Evolutionary conservation across 2,888 invertebrate species (phyloP), one percentile per base, ranked within the genome.

Genomic region (Clusia tigrina): DNA sequence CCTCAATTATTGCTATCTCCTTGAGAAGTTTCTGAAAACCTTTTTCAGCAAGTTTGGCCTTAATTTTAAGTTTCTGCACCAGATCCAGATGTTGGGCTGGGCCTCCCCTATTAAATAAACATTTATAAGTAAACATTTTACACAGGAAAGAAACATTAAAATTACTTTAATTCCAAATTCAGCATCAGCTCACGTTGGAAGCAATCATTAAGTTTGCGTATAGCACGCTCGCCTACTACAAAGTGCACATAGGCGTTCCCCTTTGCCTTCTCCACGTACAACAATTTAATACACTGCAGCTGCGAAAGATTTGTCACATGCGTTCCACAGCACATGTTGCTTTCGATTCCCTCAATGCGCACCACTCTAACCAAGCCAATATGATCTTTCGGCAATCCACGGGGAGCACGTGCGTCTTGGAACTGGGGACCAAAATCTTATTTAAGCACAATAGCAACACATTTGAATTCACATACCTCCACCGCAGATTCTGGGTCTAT

Each of bases 261-360:
- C 77, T 92, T 94, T 9, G 90, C 90, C 65, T 91, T 91, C 72
- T 93, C 93, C 0, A 85, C 83, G 58, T 89, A 87, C 15, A 92
- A 78, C 51, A 94, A 74, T 77, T 90, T 91, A 24, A 91, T 85
- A 26, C 86, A 84, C 85, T 90, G 90, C 18, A 90, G 80, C 78
- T 91, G 89, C 62, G 87, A 87, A 26, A 94, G 84, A 81, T 91
- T 93, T 2, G 87, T 85, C 0, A 95, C 93, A 78, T 95, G 95
- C 0, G 95, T 95, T 1, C 95, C 95, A 82, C 95, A 95, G 78
- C 95, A 95, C 88, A 94, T 89, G 74, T 93, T 93, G 64, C 88
- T 87, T 70, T 95, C 94, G 53, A 94, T 83, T 20, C 88, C 88
- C 37, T 90, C 89, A 63, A 95, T 95, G 58, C 88, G 87, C 37